Evolutionary conservation across 2,888 invertebrate genomes (phyloP).

Genomic region (Digitonthophagus gazella): DNA sequence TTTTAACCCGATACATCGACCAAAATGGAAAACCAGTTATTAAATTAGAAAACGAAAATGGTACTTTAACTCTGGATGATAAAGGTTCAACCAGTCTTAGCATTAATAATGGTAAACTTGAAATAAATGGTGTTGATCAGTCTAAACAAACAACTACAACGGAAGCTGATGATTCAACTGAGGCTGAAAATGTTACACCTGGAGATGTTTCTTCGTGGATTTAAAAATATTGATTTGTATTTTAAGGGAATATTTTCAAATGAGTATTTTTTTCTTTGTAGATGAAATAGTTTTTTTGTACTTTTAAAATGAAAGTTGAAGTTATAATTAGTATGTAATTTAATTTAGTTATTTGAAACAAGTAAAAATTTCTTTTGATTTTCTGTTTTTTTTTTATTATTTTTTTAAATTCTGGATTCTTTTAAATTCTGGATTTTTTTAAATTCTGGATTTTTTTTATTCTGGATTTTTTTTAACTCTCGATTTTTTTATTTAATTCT

Average conservation of each 20-base stretch:
- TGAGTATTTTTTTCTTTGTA: conserved; percentile 1
- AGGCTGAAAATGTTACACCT: not conserved
- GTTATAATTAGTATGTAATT: not conserved
- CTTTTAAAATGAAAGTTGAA: too few relatives aligned
- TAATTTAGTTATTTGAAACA: not conserved
- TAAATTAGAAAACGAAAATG: conserved; percentile 10
- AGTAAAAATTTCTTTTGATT: not conserved
- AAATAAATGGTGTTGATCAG: not conserved
- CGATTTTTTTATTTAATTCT: too few relatives aligned
- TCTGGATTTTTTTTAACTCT: too few relatives aligned
- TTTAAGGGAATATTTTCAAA: too few relatives aligned
- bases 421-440: too few relatives aligned
- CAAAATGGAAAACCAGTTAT: conserved; percentile 3
- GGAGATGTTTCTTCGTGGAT: not conserved
- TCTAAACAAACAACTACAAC: not conserved
- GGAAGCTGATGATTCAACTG: not conserved
- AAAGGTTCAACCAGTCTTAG: conserved; percentile 1
- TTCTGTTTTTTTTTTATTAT: too few relatives aligned
- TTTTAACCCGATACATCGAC: conserved; percentile 4
- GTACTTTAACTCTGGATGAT: conserved; percentile 1
- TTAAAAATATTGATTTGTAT: not conserved
- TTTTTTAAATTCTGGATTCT: too few relatives aligned
- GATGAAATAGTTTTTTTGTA: not conserved
- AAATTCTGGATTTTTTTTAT: too few relatives aligned
- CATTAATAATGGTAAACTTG: conserved; percentile 6